These are phyloP conservation scores for Bambusicola thoracicus DNA, from an alignment of 2,113 vertebrate species.

Conservation along the genomic window DNA sequence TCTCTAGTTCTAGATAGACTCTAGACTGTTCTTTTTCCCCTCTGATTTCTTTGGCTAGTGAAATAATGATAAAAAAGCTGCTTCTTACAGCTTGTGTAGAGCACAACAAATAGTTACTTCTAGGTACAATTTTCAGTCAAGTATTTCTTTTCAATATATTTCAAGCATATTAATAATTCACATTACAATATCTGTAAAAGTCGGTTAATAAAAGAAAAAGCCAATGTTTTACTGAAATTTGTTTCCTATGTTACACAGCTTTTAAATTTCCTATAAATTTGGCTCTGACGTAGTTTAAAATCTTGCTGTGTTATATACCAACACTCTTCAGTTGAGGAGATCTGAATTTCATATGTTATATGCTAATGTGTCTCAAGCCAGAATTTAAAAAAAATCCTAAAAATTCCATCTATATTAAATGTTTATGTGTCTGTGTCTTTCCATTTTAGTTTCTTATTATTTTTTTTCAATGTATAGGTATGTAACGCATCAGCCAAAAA, in stretches of 20 bases:
- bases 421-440: background rate
- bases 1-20: background rate
- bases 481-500: background rate
- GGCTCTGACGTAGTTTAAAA: background rate
- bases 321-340: background rate
- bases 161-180: background rate
- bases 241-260: background rate
- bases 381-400: background rate
- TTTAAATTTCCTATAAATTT: background rate
- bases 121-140: background rate
- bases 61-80: background rate
- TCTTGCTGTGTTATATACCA: background rate
- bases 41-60: background rate
- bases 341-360: background rate
- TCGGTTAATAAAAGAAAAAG: background rate
- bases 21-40: background rate
- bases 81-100: background rate
- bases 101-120: background rate
- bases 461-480: background rate
- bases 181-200: background rate
- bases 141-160: background rate
- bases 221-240: background rate
- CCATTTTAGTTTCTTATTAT: background rate
- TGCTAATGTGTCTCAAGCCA: rapidly evolving
- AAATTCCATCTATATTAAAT: background rate